Evolutionary conservation across 2,888 invertebrate species (phyloP).

Genomic region (Temnothorax rugatulus): DNA sequence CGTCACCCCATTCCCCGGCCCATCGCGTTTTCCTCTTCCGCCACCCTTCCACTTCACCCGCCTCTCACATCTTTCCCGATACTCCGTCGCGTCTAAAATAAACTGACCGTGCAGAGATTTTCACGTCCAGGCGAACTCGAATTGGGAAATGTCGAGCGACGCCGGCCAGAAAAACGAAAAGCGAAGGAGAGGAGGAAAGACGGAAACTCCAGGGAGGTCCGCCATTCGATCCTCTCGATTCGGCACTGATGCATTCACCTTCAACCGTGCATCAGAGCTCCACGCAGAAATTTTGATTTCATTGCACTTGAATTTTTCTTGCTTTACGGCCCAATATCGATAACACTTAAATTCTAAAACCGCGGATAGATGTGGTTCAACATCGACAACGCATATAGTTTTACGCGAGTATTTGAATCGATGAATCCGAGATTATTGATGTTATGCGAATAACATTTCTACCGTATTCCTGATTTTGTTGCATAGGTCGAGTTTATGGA

Average conservation of each 20-base stretch:
- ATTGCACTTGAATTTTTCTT: constrained; percentile 44
- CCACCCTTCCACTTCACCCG: constrained; percentile 44
- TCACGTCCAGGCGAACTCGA: constrained; percentile 72
- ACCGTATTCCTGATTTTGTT: background rate
- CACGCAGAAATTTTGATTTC: constrained; percentile 61
- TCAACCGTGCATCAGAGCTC: constrained; percentile 46
- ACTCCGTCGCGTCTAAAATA: constrained; percentile 73
- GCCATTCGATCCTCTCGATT: constrained; percentile 58
- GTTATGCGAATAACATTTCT: background rate
- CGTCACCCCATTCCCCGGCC: constrained; percentile 47
- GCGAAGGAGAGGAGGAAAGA: constrained; percentile 42
- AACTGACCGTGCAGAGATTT: constrained; percentile 77
- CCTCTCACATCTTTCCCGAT: constrained; percentile 60
- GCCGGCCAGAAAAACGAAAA: constrained; percentile 51
- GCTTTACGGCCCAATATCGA: constrained; percentile 52
- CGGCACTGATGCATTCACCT: constrained; percentile 66
- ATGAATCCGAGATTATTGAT: background rate
- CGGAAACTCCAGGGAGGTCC: constrained; percentile 65
- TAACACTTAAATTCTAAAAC: constrained; percentile 27
- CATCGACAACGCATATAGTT: background rate
- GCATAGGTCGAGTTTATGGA: background rate
- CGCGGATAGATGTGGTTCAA: background rate
- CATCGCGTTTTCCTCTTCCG: constrained; percentile 49
- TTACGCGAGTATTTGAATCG: background rate
- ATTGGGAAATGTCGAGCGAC: constrained; percentile 71